Percentiles rank a stretch among this genome's conserved stretches.
Conservation (phyloP, 23 tunicate genomes). For the Ascidia mentula region DNA sequence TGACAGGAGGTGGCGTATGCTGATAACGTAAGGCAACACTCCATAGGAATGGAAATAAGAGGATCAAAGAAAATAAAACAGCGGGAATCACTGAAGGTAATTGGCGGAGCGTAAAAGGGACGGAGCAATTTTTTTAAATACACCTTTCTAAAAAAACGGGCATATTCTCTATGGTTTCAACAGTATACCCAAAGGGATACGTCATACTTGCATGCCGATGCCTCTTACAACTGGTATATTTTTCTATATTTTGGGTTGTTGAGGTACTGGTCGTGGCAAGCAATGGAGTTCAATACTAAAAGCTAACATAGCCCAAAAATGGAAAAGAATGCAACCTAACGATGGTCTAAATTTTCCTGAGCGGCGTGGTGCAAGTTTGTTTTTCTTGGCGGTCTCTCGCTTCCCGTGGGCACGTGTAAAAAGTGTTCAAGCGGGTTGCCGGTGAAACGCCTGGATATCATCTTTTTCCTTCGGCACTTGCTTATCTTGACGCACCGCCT, state of each 20-base stretch:
- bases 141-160: no score
- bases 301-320: no score
- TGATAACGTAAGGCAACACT: no score
- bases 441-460: not conserved
- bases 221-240: no score
- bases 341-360: not conserved
- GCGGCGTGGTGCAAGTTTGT: not conserved
- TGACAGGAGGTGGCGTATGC: not conserved
- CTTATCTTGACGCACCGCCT: slow-evolving; percentile 26
- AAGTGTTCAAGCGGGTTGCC: not conserved
- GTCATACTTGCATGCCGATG: no score
- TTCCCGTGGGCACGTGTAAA: not conserved
- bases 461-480: not conserved
- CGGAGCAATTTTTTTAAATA: no score
- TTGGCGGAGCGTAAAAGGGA: no score
- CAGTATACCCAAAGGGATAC: no score
- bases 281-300: no score
- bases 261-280: no score
- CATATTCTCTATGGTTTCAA: no score
- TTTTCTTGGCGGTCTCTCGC: not conserved
- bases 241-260: no score
- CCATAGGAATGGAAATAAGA: not conserved
- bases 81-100: not conserved
- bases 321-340: not conserved
- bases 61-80: not conserved